Base-by-base conservation (phyloP, 2,113 vertebrate genomes). In the Dendropsophus ebraccatus region DNA sequence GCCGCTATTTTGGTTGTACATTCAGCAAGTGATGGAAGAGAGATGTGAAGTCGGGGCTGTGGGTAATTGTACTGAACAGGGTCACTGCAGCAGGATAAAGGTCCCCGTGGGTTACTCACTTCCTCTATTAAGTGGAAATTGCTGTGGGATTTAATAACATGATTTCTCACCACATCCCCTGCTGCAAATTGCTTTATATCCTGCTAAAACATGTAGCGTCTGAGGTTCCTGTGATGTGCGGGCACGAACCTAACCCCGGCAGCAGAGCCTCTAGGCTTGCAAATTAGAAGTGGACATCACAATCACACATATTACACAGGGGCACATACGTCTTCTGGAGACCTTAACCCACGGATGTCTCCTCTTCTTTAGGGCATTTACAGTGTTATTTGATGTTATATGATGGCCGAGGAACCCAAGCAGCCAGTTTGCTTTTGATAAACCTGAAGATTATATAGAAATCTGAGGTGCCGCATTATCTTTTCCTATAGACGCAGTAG, bases 121-220 rank as follows among this genome's bases (percentile, higher is more conserved):
- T 81, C 81, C 85, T 87, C 85, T 87, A 87, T 87, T 87, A 87
- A 74, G 85, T 87, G 85, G 85, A 87, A 87, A 87, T 87, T 87
- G 85, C 78, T 81, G 45, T 87, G 85, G 69, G 85, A 87, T 87
- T 87, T 87, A 87, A 87, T 87, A 87, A 87, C 69, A 62, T 50
- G 69, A 87, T 81, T 87, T 81, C 62, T 81, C 78, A 70, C 65
- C 85, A 65, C 78, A 87, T 87, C 28, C 77, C 78, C 67, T 87
- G 52, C 85, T 81, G 77, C 78, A 87, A 87, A 87, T 87, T 81
- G 78, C 67, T 87, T 87, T 87, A 87, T 87, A 81, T 74, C 54
- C 78, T 41, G 21, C 69, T 74, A 74, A 87, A 49, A 56, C 77
- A 81, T 54, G 78, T 81, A 73, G 49, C 77, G 17, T 65, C 35